Evolutionary conservation across 2,888 invertebrate genomes (phyloP), one percentile per base, ranked within the genome.

Genomic region (Acrobasis consociella): DNA sequence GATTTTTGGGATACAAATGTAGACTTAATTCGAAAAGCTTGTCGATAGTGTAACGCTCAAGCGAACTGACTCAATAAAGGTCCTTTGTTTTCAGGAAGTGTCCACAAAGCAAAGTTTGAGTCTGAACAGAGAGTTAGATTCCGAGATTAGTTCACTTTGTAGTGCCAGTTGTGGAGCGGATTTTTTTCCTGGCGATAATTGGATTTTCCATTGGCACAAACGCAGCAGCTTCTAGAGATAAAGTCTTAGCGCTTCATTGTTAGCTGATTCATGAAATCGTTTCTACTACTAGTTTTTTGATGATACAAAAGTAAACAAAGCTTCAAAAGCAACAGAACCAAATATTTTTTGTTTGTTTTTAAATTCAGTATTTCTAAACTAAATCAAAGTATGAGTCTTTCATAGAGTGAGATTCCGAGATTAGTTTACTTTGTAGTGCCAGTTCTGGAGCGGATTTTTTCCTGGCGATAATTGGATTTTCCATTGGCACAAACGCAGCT

Each of bases 101-200:
- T 61, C 31, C 53, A 16, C 55, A 49, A 9, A 76, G 77, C 67
- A 72, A 82, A 85, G 79, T 82, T 82, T 75, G 71, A 74, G 78
- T 76, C 78, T n/a, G n/a, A n/a, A n/a, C n/a, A n/a, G n/a, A 80
- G 69, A 73, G 80, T 80, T 22, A 22, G 22, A 81, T 83, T 83
- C 77, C 75, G 65, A 80, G 82, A 83, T 83, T 80, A 82, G 82
- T 83, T 83, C 78, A 77, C 78, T 83, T 84, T 85, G 82, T 83
- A 79, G 75, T 74, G 69, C 70, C 61, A 74, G 72, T 77, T 78
- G 80, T 78, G 72, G 72, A 77, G 73, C 74, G 72, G 73, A 75
- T 80, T 78, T 77, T 81, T 81, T 82, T 77, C 73, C 78, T 72
- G 66, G 74, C 74, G 73, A 79, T 77, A 81, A 80, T 78, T 73